phyloP scores from a whole-genome alignment of 2,113 vertebrate genomes.

The Campylomormyrus numenius region DNA sequence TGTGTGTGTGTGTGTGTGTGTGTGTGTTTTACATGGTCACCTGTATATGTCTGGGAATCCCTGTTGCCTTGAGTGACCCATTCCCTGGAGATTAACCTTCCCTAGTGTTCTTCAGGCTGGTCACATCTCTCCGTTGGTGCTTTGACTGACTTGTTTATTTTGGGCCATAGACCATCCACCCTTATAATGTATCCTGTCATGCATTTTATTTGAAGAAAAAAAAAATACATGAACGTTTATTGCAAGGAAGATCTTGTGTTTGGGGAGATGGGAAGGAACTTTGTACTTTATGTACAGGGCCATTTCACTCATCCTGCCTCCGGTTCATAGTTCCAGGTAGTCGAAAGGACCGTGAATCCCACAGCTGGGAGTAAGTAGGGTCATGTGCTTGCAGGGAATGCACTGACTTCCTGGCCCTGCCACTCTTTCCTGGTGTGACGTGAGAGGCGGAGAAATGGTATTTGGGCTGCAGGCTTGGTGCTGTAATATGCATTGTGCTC shows the following conservation, averaged over 20 bases:
- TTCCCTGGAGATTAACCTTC: not conserved
- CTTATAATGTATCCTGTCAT: not conserved
- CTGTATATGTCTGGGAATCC: not conserved
- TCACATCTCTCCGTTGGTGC: not conserved
- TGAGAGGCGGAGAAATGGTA: not conserved
- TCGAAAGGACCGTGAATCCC: not conserved
- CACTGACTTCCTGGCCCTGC: conserved; percentile 8
- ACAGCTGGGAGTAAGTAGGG: not conserved
- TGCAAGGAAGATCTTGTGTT: not conserved
- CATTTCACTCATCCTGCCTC: not conserved
- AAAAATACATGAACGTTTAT: not conserved
- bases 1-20: not conserved
- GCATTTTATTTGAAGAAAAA: not conserved
- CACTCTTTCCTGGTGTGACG: conserved; percentile 10
- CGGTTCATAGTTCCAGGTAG: not conserved
- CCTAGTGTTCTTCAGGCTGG: not conserved
- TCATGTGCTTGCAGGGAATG: conserved; percentile 2
- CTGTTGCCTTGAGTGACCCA: not conserved
- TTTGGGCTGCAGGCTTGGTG: not conserved
- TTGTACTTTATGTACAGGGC: not conserved
- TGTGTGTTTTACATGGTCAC: not conserved
- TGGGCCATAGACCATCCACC: not conserved
- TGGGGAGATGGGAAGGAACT: too few species aligned
- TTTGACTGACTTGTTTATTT: not conserved
- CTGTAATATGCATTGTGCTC: not conserved